These are phyloP conservation scores for Hydrozoanthus tunicans DNA, from an alignment of 64 coral and sea anemone species.

Conservation along the genomic window DNA sequence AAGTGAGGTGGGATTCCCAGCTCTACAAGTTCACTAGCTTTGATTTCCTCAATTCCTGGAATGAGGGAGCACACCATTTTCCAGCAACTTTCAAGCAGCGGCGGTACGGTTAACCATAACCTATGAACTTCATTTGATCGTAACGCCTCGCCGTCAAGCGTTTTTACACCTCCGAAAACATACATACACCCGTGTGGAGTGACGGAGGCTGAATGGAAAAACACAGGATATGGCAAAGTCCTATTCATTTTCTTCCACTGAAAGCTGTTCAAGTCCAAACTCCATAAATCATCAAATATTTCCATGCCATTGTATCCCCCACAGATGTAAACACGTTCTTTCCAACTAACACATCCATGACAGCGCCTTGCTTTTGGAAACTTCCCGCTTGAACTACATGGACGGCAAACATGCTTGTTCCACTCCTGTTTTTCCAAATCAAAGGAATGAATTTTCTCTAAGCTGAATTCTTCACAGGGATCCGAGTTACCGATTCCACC, in stretches of 20 bases:
- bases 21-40: constrained; percentile 31
- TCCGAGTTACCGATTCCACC: constrained; percentile 77
- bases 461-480: constrained; percentile 55
- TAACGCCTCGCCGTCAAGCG: constrained; percentile 53
- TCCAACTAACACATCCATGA: constrained; percentile 87
- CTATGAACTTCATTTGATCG: constrained; percentile 76
- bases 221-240: constrained; percentile 75
- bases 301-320: constrained; percentile 85
- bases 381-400: constrained; percentile 21
- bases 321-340: constrained; percentile 75
- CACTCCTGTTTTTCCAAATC: constrained; percentile 68
- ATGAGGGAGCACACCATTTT: constrained; percentile 39
- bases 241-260: constrained; percentile 72
- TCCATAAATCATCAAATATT: constrained; percentile 96
- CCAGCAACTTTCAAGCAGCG: constrained; percentile 60
- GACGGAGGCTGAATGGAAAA: constrained; percentile 91
- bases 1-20: constrained; percentile 72
- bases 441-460: constrained; percentile 81
- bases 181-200: constrained; percentile 92
- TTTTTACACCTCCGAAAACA: constrained; percentile 90
- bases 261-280: constrained; percentile 75
- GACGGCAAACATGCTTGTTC: constrained; percentile 63
- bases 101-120: constrained; percentile 76
- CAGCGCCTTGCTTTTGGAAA: constrained; percentile 84
- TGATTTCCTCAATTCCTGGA: constrained; percentile 28